These are phyloP conservation scores for Amphiura filiformis DNA, from an alignment of 35 echinoderm and acorn worm species.

Conservation along the genomic window DNA sequence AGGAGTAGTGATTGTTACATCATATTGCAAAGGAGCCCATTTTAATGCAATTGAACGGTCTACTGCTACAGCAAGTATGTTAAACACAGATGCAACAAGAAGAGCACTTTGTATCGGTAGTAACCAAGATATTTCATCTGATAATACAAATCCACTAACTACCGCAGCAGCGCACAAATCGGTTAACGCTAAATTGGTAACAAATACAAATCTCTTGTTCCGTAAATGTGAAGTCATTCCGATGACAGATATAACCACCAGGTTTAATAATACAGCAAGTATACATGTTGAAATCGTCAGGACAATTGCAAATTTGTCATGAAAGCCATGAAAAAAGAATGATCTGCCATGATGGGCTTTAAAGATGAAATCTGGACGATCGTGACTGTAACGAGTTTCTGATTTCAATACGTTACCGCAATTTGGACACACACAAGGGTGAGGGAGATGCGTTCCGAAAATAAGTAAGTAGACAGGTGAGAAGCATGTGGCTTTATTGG, in stretches of 20 bases:
- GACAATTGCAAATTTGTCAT: no score
- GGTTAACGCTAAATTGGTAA: neutral
- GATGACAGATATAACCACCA: neutral
- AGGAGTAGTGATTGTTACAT: neutral
- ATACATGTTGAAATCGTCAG: neutral
- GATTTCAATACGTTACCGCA: no score
- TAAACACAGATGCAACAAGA: neutral
- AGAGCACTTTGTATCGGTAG: neutral
- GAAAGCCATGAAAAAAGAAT: no score
- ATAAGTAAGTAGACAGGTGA: no score
- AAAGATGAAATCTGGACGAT: no score
- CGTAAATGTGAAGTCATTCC: neutral
- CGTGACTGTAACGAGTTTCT: no score
- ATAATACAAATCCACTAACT: neutral
- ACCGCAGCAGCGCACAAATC: neutral
- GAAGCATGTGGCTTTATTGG: no score
- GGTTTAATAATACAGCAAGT: neutral
- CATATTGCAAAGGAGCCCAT: neutral
- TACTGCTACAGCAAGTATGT: neutral
- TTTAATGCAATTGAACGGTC: neutral
- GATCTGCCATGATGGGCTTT: no score
- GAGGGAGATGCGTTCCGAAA: no score
- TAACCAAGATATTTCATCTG: neutral
- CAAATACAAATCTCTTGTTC: neutral
- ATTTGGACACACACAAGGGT: no score